Evolutionary conservation across 2,113 vertebrate species (phyloP), one percentile per base, ranked within the genome.

Genomic region (Actinemys pallida): DNA sequence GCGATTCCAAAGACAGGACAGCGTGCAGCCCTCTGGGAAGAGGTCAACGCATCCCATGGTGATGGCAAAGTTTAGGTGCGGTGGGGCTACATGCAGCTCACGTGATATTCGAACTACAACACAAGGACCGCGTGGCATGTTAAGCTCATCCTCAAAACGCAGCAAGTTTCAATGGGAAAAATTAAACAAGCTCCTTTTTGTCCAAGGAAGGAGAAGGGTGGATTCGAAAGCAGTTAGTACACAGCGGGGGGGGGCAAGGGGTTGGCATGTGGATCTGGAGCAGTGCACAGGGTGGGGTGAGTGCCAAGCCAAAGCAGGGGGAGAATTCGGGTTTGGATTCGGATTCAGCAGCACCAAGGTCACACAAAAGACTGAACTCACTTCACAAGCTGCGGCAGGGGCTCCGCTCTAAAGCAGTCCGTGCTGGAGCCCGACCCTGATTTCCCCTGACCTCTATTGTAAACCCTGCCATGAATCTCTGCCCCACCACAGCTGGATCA

Each of bases 171-270:
- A 45, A 84, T 29, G 52, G 86, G 29, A 88, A 91, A 79, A 88
- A 79, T 93, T 84, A 50, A 57, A 49, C 42, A 52, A 88, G 25
- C 42, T 84, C 83, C 6, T 0, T 35, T 90, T 17, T 62, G 83
- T 59, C 80, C 91, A 82, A 92, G 84, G 86, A 93, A 92, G 42
- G 75, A 84, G 84, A 79, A 79, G 79, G 90, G 35, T 84, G 57
- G 49, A 87, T 87, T 78, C 82, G 31, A 90, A 87, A 94, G 53
- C 65, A 84, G 52, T 54, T 22, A 92, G 0, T 0, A n/a, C 72
- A 82, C 56, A 92, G 39, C 4, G 5, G 39, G 42, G 39, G 39
- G 39, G 39, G 72, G 75, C 13, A 24, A 20, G 72, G 88, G 72
- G 52, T 22, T 39, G 65, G 35, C 35, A 19, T 20, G 42, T 81